Conservation (phyloP, 53 echinoderm and acorn worm genomes). For the Paracentrotus lividus region DNA sequence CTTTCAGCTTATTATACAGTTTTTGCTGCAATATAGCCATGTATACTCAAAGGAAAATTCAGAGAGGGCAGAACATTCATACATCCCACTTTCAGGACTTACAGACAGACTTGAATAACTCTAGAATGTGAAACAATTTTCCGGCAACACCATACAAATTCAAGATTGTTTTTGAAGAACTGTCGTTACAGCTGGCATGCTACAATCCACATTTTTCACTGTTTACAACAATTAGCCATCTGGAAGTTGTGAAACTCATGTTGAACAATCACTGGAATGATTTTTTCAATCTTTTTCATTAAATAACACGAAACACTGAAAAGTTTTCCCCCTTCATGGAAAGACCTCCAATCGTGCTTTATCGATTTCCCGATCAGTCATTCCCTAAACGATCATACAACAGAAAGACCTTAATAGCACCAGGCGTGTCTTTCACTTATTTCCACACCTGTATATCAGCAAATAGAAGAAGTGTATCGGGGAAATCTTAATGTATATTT, state of each 20-base stretch:
- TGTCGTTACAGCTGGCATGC: background rate
- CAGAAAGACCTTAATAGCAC: background rate
- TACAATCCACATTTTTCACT: background rate
- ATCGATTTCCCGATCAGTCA: conserved; percentile 11
- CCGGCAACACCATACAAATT: background rate
- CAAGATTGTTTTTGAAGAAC: background rate
- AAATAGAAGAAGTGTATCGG: conserved; percentile 10
- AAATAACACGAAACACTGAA: background rate
- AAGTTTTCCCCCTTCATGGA: background rate
- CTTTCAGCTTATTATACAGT: too few species aligned
- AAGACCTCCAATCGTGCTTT: background rate
- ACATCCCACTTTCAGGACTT: background rate
- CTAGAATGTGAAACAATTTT: background rate
- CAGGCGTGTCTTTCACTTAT: background rate
- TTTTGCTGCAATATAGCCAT: too few species aligned
- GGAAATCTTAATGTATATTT: conserved; percentile 29
- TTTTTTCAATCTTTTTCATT: too few species aligned
- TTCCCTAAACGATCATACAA: background rate
- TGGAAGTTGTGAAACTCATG: background rate
- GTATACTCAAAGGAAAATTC: too few species aligned
- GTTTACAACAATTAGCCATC: background rate
- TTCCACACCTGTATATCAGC: background rate
- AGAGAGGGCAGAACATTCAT: background rate
- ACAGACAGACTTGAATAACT: background rate
- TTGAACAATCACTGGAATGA: background rate